A percentile compares a stretch with the other conserved stretches of the same genome.
phyloP scores from a whole-genome alignment of 2,113 vertebrate species.

The Engraulis encrasicolus region DNA sequence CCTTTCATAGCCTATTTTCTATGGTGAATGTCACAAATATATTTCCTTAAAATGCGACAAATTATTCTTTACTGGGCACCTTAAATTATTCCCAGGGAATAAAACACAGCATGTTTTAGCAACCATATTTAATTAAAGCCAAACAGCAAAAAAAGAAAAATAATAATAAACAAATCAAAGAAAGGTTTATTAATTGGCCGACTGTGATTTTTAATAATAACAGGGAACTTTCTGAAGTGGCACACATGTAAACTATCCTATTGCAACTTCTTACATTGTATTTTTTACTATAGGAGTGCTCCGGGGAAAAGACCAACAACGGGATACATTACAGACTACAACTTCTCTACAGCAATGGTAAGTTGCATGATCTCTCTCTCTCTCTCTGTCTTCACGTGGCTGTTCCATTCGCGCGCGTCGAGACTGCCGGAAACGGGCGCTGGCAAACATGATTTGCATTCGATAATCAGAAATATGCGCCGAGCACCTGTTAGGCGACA shows the following conservation, averaged over 20 bases:
- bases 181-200: too few relatives aligned
- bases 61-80: background rate
- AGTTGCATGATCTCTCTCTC: constrained; percentile 53
- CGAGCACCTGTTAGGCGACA: background rate
- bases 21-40: background rate
- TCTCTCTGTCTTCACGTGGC: background rate
- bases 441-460: constrained; percentile 1
- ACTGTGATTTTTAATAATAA: background rate
- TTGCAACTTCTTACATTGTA: constrained; percentile 31
- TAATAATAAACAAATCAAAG: too few relatives aligned
- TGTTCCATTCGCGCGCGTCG: background rate
- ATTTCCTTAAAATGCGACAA: background rate
- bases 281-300: constrained; percentile 80
- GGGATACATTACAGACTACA: constrained; percentile 95
- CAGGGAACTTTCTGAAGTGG: background rate
- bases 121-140: too few relatives aligned
- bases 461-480: background rate
- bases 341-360: constrained; percentile 94
- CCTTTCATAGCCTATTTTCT: background rate
- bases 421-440: constrained; percentile 4
- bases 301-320: constrained; percentile 95
- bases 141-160: too few relatives aligned
- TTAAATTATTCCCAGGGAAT: background rate
- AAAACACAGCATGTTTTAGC: too few relatives aligned
- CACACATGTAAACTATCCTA: background rate